Base-by-base conservation (phyloP, 2,888 invertebrate species). In the Conchocele bisecta region DNA sequence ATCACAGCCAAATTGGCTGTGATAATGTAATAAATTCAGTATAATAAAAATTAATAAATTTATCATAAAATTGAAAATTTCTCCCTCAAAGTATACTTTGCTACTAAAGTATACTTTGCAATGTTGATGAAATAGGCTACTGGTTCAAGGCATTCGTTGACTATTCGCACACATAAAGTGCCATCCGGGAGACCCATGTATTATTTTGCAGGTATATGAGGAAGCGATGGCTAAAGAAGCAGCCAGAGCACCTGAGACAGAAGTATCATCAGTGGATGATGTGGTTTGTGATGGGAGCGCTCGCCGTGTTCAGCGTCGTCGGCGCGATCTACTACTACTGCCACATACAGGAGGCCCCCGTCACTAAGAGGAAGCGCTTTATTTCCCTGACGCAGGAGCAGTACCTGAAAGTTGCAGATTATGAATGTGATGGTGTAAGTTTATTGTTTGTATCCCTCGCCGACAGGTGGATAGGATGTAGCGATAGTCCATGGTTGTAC, bases 301-400 rank as follows among this genome's bases (percentile, higher is more conserved):
- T 61, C 15, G 17, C 35, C 0, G 42, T 35, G 15, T 7, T 53
- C 3, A 24, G 46, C 11, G 17, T n/a, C 3, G 1, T 58, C 6
- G 56, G 41, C 0, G 3, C 24, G 4, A 11, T 53, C 1, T 86
- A 91, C 79, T 92, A 92, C 75, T 37, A 79, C 26, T 85, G 85
- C 9, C 93, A 93, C 82, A 63, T 93, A 13, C 90, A 93, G 79
- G 91, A 89, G 50, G 91, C 93, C 33, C 93, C 93, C 1, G 76
- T 93, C 42, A 93, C 93, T 2, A 90, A 92, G 13, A 89, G 93
- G 48, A 90, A 88, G 64, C 89, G 93, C 63, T 93, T 93, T 75
- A 91, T 93, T 26, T 89, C 92, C 6, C 91, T 93, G 67, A 92
- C 91, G 17, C 82, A 89, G 63, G 88, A 92, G 5, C 92, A 93